A percentile compares a stretch with the other conserved stretches of the same genome.
phyloP scores from a whole-genome alignment of 2,113 vertebrate genomes.

The Benitochromis conjunctus region DNA sequence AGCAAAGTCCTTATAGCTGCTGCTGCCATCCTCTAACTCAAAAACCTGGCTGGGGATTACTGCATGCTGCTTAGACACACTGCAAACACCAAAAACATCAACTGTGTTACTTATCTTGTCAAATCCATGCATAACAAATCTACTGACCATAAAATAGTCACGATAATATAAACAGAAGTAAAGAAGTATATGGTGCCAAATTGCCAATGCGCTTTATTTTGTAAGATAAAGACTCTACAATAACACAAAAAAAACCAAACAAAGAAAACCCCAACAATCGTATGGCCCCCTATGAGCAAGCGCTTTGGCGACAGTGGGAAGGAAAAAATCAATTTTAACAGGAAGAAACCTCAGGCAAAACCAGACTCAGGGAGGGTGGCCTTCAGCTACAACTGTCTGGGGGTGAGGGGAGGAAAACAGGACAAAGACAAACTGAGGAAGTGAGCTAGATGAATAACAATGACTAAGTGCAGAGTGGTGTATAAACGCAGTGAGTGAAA shows the following conservation, averaged over 20 bases:
- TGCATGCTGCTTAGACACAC: constrained; percentile 92
- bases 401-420: neutral
- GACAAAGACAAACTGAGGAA: too few species aligned
- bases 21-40: constrained; percentile 89
- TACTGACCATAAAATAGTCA: neutral
- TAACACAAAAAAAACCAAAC: neutral
- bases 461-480: too few species aligned
- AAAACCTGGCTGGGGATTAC: constrained; percentile 97
- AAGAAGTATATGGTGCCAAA: neutral
- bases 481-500: too few species aligned
- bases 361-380: neutral
- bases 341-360: neutral
- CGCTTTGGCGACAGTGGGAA: neutral
- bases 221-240: neutral
- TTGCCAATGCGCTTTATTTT: neutral
- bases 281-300: neutral
- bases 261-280: neutral
- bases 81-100: constrained; percentile 29
- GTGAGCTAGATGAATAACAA: too few species aligned
- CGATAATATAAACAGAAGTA: neutral
- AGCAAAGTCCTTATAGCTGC: constrained; percentile 96
- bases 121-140: neutral
- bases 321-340: neutral
- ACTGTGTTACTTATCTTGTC: neutral
- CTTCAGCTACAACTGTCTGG: rapidly evolving